Evolutionary conservation across 2,113 vertebrate genomes (phyloP).

Genomic region (Tricholaema leucomelas): DNA sequence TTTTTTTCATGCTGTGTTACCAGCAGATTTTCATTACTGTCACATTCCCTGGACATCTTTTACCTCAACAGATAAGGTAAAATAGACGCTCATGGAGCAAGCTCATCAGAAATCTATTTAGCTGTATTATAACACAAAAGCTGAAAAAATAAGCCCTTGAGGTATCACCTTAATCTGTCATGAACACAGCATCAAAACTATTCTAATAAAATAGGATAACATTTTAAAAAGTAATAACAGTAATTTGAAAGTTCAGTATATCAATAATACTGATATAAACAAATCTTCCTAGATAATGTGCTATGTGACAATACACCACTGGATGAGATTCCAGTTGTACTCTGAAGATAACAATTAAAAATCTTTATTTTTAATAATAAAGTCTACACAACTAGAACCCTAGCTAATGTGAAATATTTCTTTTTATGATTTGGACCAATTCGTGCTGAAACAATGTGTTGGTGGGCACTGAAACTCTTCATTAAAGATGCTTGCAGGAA

Average conservation of each 20-base stretch:
- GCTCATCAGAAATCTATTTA: background rate
- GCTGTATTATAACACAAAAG: background rate
- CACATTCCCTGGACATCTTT: background rate
- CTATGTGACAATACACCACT: background rate
- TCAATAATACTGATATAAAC: slow-evolving; percentile 16
- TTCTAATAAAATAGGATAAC: slow-evolving; percentile 12
- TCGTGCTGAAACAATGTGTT: background rate
- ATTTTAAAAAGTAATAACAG: slow-evolving; percentile 5
- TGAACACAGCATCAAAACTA: slow-evolving; percentile 27
- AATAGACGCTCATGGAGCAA: background rate
- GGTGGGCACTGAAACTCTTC: background rate
- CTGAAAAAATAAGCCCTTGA: slow-evolving; percentile 13
- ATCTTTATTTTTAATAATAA: background rate
- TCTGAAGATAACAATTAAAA: background rate
- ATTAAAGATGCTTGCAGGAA: background rate
- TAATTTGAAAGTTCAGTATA: slow-evolving; percentile 12
- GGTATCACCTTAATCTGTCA: slow-evolving; percentile 1
- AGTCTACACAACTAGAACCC: background rate
- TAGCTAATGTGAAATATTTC: background rate
- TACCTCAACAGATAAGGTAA: background rate
- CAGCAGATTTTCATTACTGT: slow-evolving; percentile 12
- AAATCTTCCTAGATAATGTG: slow-evolving; percentile 33
- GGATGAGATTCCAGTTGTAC: background rate
- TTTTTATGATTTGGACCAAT: slow-evolving; percentile 23
- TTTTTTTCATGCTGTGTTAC: background rate